Base-by-base conservation (phyloP, 2,113 vertebrate genomes). In the Rattus rattus region DNA sequence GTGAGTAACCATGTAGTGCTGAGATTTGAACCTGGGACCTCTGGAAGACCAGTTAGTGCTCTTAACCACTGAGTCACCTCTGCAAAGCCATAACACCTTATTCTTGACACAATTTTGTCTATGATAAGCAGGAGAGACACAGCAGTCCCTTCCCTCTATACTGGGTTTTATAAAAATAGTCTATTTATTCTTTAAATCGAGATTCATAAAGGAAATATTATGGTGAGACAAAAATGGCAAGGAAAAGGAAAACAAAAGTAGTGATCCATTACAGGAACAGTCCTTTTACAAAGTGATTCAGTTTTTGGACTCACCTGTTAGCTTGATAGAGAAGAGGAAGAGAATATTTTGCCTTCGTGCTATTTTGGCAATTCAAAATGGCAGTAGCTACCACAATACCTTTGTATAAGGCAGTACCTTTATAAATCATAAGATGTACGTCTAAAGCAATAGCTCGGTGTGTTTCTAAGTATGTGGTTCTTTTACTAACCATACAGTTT, bases 121-220 rank as follows among this genome's bases (percentile, higher is more conserved):
- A 76, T 83, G 89, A 63, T 89, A 87, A 89, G n/a, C n/a, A 65
- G 24, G 7, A 89, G 24, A 90, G 76, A 79, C 28, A 79, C 7
- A 33, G 69, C 20, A 93, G 56, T 84, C 22, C 43, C 61, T 91
- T 88, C 43, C 56, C 90, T 54, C 49, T 54, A 39, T 47, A 69
- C 47, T 79, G 63, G 63, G 33, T 84, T 84, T 77, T 89, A 89
- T 49, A 36, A 69, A 69, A 69, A 16, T 69, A 69, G 65, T 33
- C 5, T 33, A 69, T 69, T 69, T 69, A 69, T 69, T 69, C 0
- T 5, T 69, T 36, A 69, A 69, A 69, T 36, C 1, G 36, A 72
- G 70, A 72, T n/a, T n/a, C 70, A 88, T 79, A 91, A 39, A 80
- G 79, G 88, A 67, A 92, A 69, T 72, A 84, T 54, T 84, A 69